A percentile compares a stretch with the other conserved stretches of the same genome.
These are phyloP conservation scores for Panthera leo DNA, from an alignment of 2,113 vertebrate genomes.

Conservation along the genomic window DNA sequence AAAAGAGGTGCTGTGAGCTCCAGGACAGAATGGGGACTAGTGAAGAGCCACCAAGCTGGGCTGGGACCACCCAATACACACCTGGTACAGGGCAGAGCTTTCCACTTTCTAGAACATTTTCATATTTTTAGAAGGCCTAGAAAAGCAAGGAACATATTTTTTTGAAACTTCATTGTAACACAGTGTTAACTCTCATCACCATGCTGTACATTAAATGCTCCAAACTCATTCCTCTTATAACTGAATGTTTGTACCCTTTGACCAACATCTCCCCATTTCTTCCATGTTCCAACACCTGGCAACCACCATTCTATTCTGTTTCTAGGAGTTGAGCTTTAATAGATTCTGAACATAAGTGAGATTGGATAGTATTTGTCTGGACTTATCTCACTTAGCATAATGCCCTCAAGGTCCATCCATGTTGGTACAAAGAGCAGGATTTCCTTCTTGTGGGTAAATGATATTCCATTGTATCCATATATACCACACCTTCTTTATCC, in stretches of 20 bases:
- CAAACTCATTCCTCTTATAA: background rate
- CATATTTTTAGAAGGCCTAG: background rate
- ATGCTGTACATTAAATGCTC: background rate
- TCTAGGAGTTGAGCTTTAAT: background rate
- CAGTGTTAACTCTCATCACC: background rate
- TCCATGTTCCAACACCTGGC: background rate
- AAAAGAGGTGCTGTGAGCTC: background rate
- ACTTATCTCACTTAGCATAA: background rate
- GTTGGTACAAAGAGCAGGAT: background rate
- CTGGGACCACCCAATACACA: background rate
- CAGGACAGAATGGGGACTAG: fast-evolving
- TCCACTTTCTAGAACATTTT: background rate
- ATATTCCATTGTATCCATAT: background rate
- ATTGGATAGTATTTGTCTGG: background rate
- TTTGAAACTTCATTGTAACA: background rate
- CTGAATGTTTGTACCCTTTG: background rate
- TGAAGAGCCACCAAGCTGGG: background rate
- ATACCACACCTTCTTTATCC: background rate
- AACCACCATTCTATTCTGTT: background rate
- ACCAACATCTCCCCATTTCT: background rate
- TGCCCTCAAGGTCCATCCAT: background rate
- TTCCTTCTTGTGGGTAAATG: background rate
- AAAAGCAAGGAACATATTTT: background rate
- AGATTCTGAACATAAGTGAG: background rate
- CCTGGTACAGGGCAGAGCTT: background rate